A percentile compares a stretch with the other conserved stretches of the same genome.
Conservation (phyloP, 2,797 vertebrate species). For the Heterohyrax brucei region DNA sequence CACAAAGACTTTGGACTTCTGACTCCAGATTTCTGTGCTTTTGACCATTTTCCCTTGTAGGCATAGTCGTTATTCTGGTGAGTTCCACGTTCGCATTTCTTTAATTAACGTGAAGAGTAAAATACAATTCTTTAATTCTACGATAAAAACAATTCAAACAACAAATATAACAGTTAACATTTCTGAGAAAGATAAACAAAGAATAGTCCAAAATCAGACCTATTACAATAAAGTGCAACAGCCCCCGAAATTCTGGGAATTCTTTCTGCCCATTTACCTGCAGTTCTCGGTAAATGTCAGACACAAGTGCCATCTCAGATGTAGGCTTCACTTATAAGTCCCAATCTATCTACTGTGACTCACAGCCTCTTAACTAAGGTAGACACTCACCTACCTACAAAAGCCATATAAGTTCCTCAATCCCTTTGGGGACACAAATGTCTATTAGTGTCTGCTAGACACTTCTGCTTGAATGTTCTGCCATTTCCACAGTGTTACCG, state of each 20-base stretch:
- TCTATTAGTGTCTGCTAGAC: background rate
- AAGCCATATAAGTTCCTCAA: background rate
- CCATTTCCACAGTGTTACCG: background rate
- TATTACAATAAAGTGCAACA: background rate
- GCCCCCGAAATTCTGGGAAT: background rate
- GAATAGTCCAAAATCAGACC: constrained; percentile 9
- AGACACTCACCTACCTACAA: background rate
- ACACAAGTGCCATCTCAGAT: background rate
- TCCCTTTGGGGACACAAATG: background rate
- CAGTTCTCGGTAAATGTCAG: background rate
- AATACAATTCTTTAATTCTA: background rate
- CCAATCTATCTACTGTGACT: background rate
- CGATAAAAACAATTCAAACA: constrained; percentile 45
- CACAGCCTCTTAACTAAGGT: rapidly evolving
- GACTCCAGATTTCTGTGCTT: constrained; percentile 59
- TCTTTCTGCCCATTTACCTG: too few species aligned
- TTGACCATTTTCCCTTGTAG: background rate
- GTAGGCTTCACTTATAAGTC: background rate
- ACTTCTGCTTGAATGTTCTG: background rate
- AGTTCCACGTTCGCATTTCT: background rate
- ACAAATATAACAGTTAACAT: constrained; percentile 36
- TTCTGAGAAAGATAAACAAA: constrained; percentile 14
- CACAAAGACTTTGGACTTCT: constrained; percentile 65
- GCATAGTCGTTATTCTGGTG: background rate
- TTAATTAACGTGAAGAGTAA: background rate